Evolutionary conservation across 1,140 invertebrate genomes (phyloP), one percentile per base, ranked within the genome.

Genomic region (Zaprionus ornatus): DNA sequence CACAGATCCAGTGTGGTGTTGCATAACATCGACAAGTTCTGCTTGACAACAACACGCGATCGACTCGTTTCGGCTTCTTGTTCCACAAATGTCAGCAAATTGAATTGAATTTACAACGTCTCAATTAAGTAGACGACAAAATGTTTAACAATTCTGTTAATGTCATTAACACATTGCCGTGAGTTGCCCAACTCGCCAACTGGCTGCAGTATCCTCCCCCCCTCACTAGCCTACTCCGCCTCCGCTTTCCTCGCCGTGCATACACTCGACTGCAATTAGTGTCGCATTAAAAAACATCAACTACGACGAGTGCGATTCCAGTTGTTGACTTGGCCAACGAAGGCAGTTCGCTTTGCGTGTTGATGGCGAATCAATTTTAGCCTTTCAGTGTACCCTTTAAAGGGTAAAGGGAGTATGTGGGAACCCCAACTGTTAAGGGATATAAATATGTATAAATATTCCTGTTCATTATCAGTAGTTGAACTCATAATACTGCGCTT

Each of bases 111-210:
- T 71, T 64, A 27, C 61, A 75, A 35, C 67, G 52, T 71, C 45
- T 76, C 37, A 76, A 76, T 72, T 76, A 66, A 50, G 61, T 57
- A 10, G 67, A 13, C 56, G 45, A 48, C 42, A 35, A 61, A 72
- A 61, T 66, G 56, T 76, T 76, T 72, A 37, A 72, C 60, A 70
- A 62, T 68, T 74, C 54, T 70, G 67, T 64, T 64, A 75, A 60
- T 75, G 29, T 71, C 42, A 75, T 75, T 75, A 75, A 64, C 73
- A 64, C 54, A 25, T 35, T 37, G 29, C 37, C n/a, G 21, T 40
- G 63, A 27, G 27, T 74, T 74, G 72, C 59, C 61, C 66, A 69
- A 70, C 63, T 61, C 13, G 40, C 4, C 42, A 15, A 21, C 27
- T 13, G 12, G 1, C 25, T 29, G 6, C 32, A 27, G 29, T 32